phyloP scores from a whole-genome alignment of 37 sponge, comb jelly and placozoan species.

The Chondrilla cf. caribensis region DNA sequence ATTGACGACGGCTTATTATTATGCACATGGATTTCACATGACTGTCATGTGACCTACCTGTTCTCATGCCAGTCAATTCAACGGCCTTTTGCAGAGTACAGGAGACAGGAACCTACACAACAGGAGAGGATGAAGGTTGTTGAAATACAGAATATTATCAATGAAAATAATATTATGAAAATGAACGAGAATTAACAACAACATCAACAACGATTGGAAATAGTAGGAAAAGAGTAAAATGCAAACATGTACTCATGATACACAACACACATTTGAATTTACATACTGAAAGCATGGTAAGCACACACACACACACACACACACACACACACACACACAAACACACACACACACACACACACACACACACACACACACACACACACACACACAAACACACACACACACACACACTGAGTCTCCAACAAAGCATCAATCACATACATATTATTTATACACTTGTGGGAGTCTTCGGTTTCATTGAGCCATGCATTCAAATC shows the following conservation, averaged over 20 bases:
- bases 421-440: too few relatives aligned
- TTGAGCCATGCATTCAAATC: too few relatives aligned
- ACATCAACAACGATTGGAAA: too few relatives aligned
- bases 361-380: background rate
- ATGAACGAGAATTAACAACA: background rate
- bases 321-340: background rate
- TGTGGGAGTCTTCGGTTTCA: too few relatives aligned
- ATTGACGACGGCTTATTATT: too few relatives aligned
- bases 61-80: background rate
- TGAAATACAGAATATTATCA: too few relatives aligned
- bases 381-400: conserved; percentile 8
- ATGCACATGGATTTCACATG: too few relatives aligned
- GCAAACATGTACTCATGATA: too few relatives aligned
- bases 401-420: conserved; percentile 15
- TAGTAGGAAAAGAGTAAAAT: too few relatives aligned
- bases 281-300: background rate
- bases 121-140: background rate
- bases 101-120: background rate
- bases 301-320: background rate
- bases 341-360: conserved; percentile 13
- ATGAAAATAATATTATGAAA: too few relatives aligned
- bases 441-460: too few relatives aligned
- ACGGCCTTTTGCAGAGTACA: background rate
- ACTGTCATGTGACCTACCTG: conserved; percentile 13
- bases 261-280: background rate